Conservation (phyloP, 2,113 vertebrate species). For the Micronycteris hirsuta region DNA sequence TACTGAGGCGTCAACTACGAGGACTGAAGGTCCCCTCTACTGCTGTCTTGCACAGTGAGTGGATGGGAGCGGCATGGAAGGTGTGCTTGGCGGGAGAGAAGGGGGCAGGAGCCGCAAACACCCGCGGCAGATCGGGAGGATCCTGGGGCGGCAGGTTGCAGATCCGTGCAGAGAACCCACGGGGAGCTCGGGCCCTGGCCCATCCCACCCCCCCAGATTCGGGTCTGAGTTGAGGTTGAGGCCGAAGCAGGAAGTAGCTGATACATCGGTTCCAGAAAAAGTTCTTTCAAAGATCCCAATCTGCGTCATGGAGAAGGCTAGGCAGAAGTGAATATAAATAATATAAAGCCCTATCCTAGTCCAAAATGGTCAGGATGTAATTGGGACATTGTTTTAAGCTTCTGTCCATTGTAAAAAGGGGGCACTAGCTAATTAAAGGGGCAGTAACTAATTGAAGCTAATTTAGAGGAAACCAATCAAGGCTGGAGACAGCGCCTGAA, state of each 20-base stretch:
- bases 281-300: neutral
- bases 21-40: neutral
- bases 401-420: neutral
- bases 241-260: neutral
- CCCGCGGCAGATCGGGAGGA: neutral
- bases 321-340: neutral
- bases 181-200: neutral
- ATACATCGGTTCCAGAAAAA: neutral
- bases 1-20: neutral
- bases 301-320: neutral
- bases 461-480: constrained; percentile 37
- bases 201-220: neutral
- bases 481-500: neutral
- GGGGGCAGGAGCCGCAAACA: rapidly evolving
- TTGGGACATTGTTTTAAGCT: neutral
- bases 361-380: neutral
- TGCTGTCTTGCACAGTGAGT: neutral
- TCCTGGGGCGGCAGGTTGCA: rapidly evolving
- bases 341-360: neutral
- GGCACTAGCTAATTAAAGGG: neutral
- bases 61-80: neutral
- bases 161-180: neutral
- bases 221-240: neutral
- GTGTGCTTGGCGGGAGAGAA: neutral
- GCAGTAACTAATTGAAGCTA: constrained; percentile 9